A percentile compares a stretch with the other conserved stretches of the same genome.
Evolutionary conservation across 2,113 vertebrate genomes (phyloP).

Genomic region (Gnathonemus longibarbis): DNA sequence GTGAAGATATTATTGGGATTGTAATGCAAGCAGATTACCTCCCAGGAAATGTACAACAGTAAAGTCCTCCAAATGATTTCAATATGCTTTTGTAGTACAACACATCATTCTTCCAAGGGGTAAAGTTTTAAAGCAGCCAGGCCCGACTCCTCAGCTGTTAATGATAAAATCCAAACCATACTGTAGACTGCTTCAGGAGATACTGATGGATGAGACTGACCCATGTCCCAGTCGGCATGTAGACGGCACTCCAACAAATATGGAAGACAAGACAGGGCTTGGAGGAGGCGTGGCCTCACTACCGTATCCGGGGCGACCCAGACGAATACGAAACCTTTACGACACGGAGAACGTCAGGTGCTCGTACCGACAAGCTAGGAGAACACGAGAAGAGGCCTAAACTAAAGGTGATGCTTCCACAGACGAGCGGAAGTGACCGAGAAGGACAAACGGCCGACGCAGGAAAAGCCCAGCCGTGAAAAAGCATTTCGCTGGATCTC

Average conservation of each 20-base stretch:
- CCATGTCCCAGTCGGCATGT: not conserved
- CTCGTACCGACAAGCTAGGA: not conserved
- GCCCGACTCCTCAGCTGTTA: not conserved
- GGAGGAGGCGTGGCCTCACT: not conserved
- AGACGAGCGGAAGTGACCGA: not conserved
- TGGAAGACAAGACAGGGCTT: not conserved
- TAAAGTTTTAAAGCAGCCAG: not conserved
- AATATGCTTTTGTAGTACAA: not conserved
- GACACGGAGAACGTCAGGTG: not conserved
- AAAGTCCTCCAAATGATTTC: not conserved
- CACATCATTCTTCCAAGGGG: not conserved
- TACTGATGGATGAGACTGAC: not conserved
- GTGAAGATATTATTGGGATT: not conserved
- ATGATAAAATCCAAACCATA: not conserved
- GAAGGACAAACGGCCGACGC: not conserved
- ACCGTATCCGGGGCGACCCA: not conserved
- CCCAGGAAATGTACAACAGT: not conserved
- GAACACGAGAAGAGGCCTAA: not conserved
- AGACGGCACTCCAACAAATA: not conserved
- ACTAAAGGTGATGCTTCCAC: not conserved
- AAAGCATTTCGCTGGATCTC: slow-evolving; percentile 18
- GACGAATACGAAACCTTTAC: not conserved
- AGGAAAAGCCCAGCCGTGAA: not conserved
- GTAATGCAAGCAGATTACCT: not conserved
- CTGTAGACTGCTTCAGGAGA: not conserved